A percentile compares a stretch with the other conserved stretches of the same genome.
These are phyloP conservation scores for Theonella swinhoei DNA, from an alignment of 37 sponge, comb jelly and placozoan genomes.

Conservation along the genomic window DNA sequence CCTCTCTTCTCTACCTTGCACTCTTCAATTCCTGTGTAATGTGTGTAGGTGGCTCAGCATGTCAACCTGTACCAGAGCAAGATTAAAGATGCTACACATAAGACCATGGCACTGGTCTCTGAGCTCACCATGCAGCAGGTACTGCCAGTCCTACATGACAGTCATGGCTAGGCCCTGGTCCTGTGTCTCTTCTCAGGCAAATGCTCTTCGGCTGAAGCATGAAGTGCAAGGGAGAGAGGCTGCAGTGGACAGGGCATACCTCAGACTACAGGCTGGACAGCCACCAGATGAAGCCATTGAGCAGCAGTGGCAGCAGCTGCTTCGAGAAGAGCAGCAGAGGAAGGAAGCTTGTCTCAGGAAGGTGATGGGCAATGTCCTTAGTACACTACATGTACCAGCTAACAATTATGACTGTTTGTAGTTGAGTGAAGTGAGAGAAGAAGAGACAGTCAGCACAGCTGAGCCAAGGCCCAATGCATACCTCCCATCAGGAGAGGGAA, in stretches of 20 bases:
- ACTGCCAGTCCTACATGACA: not conserved
- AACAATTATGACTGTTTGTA: too few relatives aligned
- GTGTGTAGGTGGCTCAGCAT: slow-evolving; percentile 41
- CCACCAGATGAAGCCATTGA: slow-evolving; percentile 78
- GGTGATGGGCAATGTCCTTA: slow-evolving; percentile 23
- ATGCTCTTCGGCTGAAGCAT: slow-evolving; percentile 75
- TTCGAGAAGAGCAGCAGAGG: slow-evolving; percentile 21
- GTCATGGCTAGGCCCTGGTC: not conserved
- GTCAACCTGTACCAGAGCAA: slow-evolving; percentile 80
- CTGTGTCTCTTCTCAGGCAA: slow-evolving; percentile 44
- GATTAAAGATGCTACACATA: slow-evolving; percentile 86
- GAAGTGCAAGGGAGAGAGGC: slow-evolving; percentile 56
- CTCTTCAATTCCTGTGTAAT: not conserved
- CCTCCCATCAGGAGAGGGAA: slow-evolving; percentile 84
- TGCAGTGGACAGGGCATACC: slow-evolving; percentile 73
- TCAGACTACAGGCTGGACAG: slow-evolving; percentile 77
- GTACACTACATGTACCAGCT: too few relatives aligned
- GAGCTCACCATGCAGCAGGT: slow-evolving; percentile 96
- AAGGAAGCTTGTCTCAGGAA: not conserved
- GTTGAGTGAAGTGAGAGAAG: too few relatives aligned
- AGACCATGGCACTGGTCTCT: slow-evolving; percentile 96
- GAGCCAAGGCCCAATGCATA: slow-evolving; percentile 96
- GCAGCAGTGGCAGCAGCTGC: slow-evolving; percentile 67
- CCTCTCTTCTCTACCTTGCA: slow-evolving; percentile 7
- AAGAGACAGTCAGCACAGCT: slow-evolving; percentile 79